Conservation (phyloP, 1,140 invertebrate species). For the Trypoxylus dichotomus region DNA sequence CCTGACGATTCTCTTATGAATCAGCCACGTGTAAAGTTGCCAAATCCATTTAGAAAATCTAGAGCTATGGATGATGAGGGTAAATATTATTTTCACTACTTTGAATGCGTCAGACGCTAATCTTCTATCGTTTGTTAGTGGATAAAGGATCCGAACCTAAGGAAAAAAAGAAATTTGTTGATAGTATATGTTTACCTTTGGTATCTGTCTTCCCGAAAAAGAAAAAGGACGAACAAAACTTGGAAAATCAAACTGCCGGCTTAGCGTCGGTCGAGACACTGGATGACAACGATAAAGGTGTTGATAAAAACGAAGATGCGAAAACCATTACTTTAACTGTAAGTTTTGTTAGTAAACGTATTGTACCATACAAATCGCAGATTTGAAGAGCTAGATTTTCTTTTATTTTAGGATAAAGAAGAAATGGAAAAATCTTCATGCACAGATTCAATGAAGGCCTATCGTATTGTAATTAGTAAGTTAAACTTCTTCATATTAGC, state of each 20-base stretch:
- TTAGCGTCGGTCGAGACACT: slow-evolving; percentile 78
- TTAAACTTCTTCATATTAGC: background rate
- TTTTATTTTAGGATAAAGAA: slow-evolving; percentile 37
- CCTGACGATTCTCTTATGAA: slow-evolving; percentile 43
- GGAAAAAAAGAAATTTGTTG: slow-evolving; percentile 57
- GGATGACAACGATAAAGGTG: slow-evolving; percentile 62
- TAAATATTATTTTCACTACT: slow-evolving; percentile 30
- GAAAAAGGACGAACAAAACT: slow-evolving; percentile 44
- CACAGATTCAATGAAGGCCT: slow-evolving; percentile 36
- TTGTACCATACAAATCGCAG: no score
- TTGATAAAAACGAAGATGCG: slow-evolving; percentile 62
- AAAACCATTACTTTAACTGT: slow-evolving; percentile 68
- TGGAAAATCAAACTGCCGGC: slow-evolving; percentile 54
- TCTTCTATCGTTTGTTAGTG: slow-evolving; percentile 27
- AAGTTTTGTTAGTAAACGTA: slow-evolving; percentile 30
- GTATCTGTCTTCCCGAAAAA: slow-evolving; percentile 62
- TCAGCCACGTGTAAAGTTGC: slow-evolving; percentile 49
- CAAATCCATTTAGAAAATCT: slow-evolving; percentile 53
- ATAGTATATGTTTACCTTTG: slow-evolving; percentile 66
- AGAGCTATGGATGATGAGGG: slow-evolving; percentile 44
- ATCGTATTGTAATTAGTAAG: slow-evolving; percentile 47
- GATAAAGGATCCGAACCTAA: slow-evolving; percentile 44
- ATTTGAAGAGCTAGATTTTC: background rate
- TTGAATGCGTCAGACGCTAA: background rate
- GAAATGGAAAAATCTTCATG: slow-evolving; percentile 17